Conservation (phyloP, 2,113 vertebrate species). For the Hucho hucho region DNA sequence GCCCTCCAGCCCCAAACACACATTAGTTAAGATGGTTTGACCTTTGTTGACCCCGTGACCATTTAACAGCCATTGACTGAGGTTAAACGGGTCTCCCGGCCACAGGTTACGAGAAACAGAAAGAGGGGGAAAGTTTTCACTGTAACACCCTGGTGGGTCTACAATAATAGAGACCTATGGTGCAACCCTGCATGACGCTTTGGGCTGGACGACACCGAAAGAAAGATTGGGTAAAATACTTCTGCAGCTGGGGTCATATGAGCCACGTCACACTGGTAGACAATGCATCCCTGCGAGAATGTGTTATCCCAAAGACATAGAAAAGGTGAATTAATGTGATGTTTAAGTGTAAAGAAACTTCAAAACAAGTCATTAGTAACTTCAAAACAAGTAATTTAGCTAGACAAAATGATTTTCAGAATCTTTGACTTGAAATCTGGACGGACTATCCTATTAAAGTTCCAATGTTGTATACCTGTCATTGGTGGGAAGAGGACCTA, state of each 20-base stretch:
- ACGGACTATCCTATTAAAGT: too few relatives aligned
- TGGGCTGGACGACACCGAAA: neutral
- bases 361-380: too few relatives aligned
- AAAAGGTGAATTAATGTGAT: too few relatives aligned
- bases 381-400: too few relatives aligned
- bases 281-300: too few relatives aligned
- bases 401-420: too few relatives aligned
- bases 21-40: constrained; percentile 56
- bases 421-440: too few relatives aligned
- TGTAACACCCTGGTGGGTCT: constrained; percentile 44
- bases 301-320: too few relatives aligned
- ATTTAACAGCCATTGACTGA: constrained; percentile 64
- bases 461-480: too few relatives aligned
- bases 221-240: neutral
- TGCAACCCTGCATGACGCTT: neutral
- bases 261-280: neutral
- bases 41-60: constrained; percentile 70
- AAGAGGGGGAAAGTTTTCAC: constrained; percentile 42
- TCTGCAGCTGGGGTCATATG: neutral
- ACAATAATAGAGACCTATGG: neutral
- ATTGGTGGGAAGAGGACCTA: too few relatives aligned
- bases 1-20: constrained; percentile 28
- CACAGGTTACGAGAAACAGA: constrained; percentile 41
- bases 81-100: constrained; percentile 55
- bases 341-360: too few relatives aligned